Evolutionary conservation across 2,888 invertebrate species (phyloP), one percentile per base, ranked within the genome.

Genomic region (Thelaira solivaga): DNA sequence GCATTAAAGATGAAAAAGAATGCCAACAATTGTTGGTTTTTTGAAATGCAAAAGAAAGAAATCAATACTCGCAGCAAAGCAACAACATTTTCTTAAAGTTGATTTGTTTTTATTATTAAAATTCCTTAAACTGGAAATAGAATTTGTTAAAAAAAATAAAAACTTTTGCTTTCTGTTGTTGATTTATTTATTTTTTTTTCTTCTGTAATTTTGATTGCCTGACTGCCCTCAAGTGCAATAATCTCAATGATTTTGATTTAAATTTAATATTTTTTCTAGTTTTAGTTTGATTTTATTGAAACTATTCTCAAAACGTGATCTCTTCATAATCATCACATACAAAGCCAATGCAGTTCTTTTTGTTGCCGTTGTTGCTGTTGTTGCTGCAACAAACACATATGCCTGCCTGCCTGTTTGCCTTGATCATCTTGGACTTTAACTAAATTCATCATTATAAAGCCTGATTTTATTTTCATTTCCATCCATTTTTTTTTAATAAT

Each of bases 141-240:
- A 71, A 61, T 71, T 71, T 69, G 41, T 51, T 34, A 16, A 34
- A 7, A 29, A n/a, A 13, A 41, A 29, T 13, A 41, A 55, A 47
- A 77, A 68, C 72, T 73, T 77, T 73, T 77, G 67, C 67, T 72
- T 68, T 77, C 61, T 47, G 59, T 18, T 53, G 59, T 24, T 36
- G 61, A 18, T 71, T 59, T 36, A 64, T 64, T 71, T 24, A 65
- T 65, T 8, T 31, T 47, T 45, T 45, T 43, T 24, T 26, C 10
- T 11, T 34, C n/a, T 49, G 13, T 2, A 57, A 43, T 59, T 61
- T 51, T 62, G 72, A 55, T 73, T 64, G 72, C 55, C 45, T 74
- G 73, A 57, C 77, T 69, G 78, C 78, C 78, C 78, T 78, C 78
- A 69, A 78, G 78, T 78, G 78, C 69, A 74, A 74, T 65, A 69